Evolutionary conservation across 2,888 invertebrate species (phyloP).

Genomic region (Hirtodrosophila confusa): DNA sequence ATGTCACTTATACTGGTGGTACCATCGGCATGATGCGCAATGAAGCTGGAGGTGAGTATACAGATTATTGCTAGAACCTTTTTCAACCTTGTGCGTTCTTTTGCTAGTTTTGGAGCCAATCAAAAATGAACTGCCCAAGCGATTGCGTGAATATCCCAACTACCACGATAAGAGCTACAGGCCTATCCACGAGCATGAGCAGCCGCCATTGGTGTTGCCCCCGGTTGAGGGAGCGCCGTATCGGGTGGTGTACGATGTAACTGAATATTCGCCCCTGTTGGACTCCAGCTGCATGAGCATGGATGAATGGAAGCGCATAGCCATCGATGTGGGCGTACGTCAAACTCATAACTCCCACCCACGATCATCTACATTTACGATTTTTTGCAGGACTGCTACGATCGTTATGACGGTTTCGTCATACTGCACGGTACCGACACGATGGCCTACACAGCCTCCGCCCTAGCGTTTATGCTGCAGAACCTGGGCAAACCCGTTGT

Average conservation of each 20-base stretch:
- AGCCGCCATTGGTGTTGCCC: slow-evolving; percentile 86
- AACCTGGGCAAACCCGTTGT: slow-evolving; percentile 96
- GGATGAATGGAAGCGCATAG: slow-evolving; percentile 94
- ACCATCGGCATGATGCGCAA: slow-evolving; percentile 97
- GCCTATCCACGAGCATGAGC: slow-evolving; percentile 84
- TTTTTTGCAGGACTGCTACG: slow-evolving; percentile 88
- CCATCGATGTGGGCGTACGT: slow-evolving; percentile 91
- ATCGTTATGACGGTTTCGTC: slow-evolving; percentile 95
- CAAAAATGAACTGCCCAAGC: slow-evolving; percentile 71
- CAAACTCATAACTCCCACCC: not conserved
- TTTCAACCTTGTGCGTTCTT: slow-evolving; percentile 15
- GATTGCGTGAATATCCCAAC: slow-evolving; percentile 88
- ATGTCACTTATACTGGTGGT: slow-evolving; percentile 97
- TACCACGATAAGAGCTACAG: slow-evolving; percentile 91
- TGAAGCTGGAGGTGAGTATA: slow-evolving; percentile 88
- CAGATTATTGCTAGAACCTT: not conserved
- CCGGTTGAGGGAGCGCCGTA: slow-evolving; percentile 84
- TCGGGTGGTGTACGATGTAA: slow-evolving; percentile 90
- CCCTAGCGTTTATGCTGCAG: slow-evolving; percentile 97
- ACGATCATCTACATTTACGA: slow-evolving; percentile 39
- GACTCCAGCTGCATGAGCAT: slow-evolving; percentile 97
- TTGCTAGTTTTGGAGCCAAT: slow-evolving; percentile 87
- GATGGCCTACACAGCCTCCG: slow-evolving; percentile 96
- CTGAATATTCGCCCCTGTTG: slow-evolving; percentile 93
- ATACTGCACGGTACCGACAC: slow-evolving; percentile 98